A percentile compares a stretch with the other conserved stretches of the same genome.
phyloP scores from a whole-genome alignment of 2,888 invertebrate genomes.

The Ophion slaviceki region DNA sequence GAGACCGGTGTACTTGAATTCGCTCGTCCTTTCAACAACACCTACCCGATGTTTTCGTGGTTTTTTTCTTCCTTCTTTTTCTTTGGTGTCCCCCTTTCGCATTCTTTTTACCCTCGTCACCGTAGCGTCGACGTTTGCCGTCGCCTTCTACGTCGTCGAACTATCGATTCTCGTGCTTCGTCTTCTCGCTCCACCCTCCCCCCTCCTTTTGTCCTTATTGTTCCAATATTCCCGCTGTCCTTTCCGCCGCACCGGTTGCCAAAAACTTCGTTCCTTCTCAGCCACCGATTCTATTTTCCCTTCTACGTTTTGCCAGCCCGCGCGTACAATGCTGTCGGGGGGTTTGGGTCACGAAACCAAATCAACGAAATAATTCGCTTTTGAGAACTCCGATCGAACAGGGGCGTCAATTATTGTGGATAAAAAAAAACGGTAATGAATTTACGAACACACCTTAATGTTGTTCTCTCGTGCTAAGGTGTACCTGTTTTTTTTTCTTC shows the following conservation, averaged over 20 bases:
- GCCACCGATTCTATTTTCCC: neutral
- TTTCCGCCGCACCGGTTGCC: neutral
- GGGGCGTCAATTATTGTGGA: too few species aligned
- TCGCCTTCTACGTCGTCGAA: neutral
- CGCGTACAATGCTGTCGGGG: neutral
- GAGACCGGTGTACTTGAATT: neutral
- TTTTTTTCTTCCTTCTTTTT: neutral
- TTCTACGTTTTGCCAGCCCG: neutral
- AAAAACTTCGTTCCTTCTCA: neutral
- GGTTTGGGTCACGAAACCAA: neutral
- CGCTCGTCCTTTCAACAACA: neutral
- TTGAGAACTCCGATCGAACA: neutral
- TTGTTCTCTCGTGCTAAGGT: constrained; percentile 28
- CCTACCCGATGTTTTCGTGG: neutral
- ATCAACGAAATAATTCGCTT: neutral
- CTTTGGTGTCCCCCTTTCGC: neutral
- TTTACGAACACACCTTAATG: constrained; percentile 25
- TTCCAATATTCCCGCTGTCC: neutral
- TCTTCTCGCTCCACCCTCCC: neutral
- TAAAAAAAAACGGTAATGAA: neutral
- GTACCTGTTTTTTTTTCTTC: constrained; percentile 48
- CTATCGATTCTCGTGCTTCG: neutral
- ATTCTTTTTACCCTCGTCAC: neutral
- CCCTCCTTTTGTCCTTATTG: neutral
- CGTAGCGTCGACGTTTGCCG: neutral